Base-by-base conservation (phyloP, 2,888 invertebrate species). In the Oscheius onirici region DNA sequence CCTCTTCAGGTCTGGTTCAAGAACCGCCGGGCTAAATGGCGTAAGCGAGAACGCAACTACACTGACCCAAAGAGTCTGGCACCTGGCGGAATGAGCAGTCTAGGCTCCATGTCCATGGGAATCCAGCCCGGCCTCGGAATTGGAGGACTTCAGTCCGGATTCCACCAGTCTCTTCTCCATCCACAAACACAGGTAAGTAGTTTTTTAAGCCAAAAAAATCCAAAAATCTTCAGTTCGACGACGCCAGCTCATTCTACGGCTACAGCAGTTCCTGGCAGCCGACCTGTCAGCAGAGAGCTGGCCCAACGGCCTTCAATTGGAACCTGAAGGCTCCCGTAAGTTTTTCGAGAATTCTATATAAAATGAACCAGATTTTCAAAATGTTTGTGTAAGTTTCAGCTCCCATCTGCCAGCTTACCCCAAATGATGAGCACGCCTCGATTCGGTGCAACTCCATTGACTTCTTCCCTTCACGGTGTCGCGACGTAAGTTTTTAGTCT, bases 21-120 rank as follows among this genome's bases (percentile, higher is more conserved):
- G 76, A 86, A 86, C 73, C 83, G 86, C 43, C 83, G 87, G 51
- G 87, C 87, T 43, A 87, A 87, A 75, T 87, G 87, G 86, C 76
- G 87, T 40, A 87, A 87, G 69, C 76, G 86, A 15, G 87, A 87
- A 54, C 76, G 86, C 22, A 80, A 82, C 69, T 78, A 76, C 66
- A 61, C 52, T 51, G 75, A 70, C 15, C 69, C 66, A 44, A 57
- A 58, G 46, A 20, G 65, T 28, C 17, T 71, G 43, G 66, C 49
- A 24, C 65, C 43, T 10, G 24, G 58, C 5, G 41, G 71, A 17
- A 54, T 49, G 51, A 51, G 66, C 15, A n/a, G 34, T 15, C 24
- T 63, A 43, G 69, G 65, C 17, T 40, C 44, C 13, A 49, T 68
- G 61, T 40, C 49, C 17, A 60, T 65, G 61, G 63, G 60, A 58